Evolutionary conservation across 2,113 vertebrate species (phyloP), one percentile per base, ranked within the genome.

Genomic region (Podilymbus podiceps): DNA sequence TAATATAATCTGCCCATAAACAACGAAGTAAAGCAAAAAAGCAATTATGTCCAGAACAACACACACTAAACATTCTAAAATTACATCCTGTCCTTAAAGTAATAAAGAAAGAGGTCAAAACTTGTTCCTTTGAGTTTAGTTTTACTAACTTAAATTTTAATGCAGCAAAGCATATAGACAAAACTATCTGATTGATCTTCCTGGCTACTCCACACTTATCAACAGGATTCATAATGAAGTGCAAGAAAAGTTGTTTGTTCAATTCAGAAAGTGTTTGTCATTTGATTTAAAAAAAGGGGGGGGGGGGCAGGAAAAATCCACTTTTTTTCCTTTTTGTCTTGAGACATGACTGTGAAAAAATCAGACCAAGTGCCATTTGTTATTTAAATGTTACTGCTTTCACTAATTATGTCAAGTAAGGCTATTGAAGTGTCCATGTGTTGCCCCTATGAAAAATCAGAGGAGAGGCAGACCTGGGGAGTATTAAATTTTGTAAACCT

Each of bases 281-380:
- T 67, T 46, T 63, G 15, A 28, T 55, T 76, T 5, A 22, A 56
- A 67, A 71, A 55, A 42, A 11, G 4, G 16, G 10, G 10, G 0
- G 0, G 9, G 2, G 1, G 3, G 9, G 9, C 7, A 42, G 38
- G 8, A 24, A 22, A 59, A 62, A 8, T 8, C 20, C 2, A 8
- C 4, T 31, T 31, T 31, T 46, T 15, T 19, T 4, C 8, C 9
- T 68, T 89, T 85, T 87, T 85, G 13, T 58, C 22, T 74, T 47
- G 62, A 68, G 30, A 7, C 14, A 47, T 79, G n/a, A 24, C 50
- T 79, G n/a, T 38, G 42, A 94, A 30, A 42, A 77, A 77, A 33
- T 63, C 35, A 76, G 27, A 31, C 17, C 17, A 62, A 50, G 8
- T 86, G 46, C 27, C 11, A 15, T 82, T 69, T 49, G 20, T 79